Percentiles rank a stretch among this genome's conserved stretches.
Evolutionary conservation across 2,797 vertebrate genomes (phyloP).

Genomic region (Phoxinus dragarum): DNA sequence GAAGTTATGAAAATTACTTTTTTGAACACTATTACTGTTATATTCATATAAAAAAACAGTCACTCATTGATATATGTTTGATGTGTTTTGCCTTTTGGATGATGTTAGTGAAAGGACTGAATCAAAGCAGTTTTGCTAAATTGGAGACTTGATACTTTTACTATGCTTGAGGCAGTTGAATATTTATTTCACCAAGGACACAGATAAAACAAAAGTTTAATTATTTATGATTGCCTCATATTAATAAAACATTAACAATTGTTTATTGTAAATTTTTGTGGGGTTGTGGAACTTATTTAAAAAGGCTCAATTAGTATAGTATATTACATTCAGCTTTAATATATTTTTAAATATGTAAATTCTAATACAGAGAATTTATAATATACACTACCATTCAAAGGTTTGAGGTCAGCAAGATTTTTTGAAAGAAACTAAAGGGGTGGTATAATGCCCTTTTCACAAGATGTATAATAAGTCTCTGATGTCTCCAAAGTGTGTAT

Average conservation of each 20-base stretch:
- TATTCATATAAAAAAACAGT: background rate
- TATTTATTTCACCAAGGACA: conserved; percentile 11
- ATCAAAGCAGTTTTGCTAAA: conserved; percentile 1
- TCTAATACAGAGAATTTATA: background rate
- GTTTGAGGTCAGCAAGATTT: no score
- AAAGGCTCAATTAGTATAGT: background rate
- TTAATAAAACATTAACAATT: conserved; percentile 23
- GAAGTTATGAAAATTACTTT: background rate
- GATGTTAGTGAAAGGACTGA: background rate
- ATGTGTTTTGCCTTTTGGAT: conserved; percentile 8
- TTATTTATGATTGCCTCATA: background rate
- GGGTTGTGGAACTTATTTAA: background rate
- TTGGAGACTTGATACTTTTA: conserved; percentile 1
- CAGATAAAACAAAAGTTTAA: background rate
- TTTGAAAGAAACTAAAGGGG: no score
- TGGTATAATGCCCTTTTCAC: no score
- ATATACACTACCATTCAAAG: background rate
- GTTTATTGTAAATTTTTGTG: background rate
- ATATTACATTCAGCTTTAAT: background rate
- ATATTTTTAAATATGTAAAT: background rate
- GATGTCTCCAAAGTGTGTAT: no score
- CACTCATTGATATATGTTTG: conserved; percentile 2
- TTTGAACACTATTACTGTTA: background rate
- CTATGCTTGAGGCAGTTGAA: background rate
- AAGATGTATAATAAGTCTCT: no score